Conservation (phyloP, 2,113 vertebrate species). For the Nanorana parkeri region DNA sequence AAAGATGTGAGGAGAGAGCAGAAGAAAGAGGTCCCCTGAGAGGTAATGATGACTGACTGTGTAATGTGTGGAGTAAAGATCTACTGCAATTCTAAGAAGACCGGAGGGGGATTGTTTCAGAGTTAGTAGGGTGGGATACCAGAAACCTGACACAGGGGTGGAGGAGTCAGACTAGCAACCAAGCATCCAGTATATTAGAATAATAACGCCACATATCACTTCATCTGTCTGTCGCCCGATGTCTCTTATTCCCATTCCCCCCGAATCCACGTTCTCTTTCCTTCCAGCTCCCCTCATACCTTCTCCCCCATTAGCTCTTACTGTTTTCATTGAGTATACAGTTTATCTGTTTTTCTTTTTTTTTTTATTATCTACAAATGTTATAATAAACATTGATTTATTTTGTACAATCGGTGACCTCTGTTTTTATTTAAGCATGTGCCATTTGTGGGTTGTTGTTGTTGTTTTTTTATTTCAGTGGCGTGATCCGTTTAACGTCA, state of each 20-base stretch:
- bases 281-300: not conserved
- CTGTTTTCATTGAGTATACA: conserved; percentile 43
- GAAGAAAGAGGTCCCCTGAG: conserved; percentile 39
- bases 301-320: not conserved
- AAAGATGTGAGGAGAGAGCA: conserved; percentile 14
- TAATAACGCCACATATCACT: conserved; percentile 11
- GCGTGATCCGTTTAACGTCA: not conserved
- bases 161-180: not conserved
- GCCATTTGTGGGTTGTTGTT: conserved; percentile 21
- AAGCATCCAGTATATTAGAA: not conserved
- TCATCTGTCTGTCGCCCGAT: conserved; percentile 18
- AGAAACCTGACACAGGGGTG: not conserved
- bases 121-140: conserved; percentile 3
- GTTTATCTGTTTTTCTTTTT: conserved; percentile 5
- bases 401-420: conserved; percentile 51
- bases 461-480: not conserved
- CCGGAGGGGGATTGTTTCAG: not conserved
- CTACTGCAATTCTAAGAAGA: not conserved
- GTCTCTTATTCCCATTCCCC: not conserved
- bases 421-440: conserved; percentile 49
- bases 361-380: conserved; percentile 39
- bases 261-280: not conserved
- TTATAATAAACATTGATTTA: conserved; percentile 54
- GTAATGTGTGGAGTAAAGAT: conserved; percentile 21
- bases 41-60: conserved; percentile 56